A percentile compares a stretch with the other conserved stretches of the same genome.
phyloP scores from a whole-genome alignment of 64 coral and sea anemone genomes.

The Trachythela sp. region DNA sequence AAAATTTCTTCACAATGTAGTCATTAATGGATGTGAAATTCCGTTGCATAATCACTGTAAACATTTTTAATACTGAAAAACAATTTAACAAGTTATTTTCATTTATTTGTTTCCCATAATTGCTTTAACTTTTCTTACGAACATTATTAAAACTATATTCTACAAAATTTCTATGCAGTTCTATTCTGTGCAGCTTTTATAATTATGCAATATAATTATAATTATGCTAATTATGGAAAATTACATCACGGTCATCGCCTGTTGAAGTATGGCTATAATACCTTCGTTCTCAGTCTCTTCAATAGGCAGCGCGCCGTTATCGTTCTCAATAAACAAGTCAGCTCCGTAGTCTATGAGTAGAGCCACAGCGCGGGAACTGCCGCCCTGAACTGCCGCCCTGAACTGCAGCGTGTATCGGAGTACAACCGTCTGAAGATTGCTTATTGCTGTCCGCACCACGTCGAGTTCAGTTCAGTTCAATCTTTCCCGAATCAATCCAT shows the following conservation, averaged over 20 bases:
- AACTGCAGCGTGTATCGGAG: constrained; percentile 3
- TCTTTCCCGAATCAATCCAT: constrained; percentile 23
- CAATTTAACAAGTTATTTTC: too few species aligned
- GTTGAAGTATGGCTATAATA: background rate
- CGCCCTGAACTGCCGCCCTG: too few species aligned
- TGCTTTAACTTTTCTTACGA: too few species aligned
- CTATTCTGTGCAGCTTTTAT: background rate
- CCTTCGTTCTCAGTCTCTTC: constrained; percentile 8
- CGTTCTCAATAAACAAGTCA: constrained; percentile 10
- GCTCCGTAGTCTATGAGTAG: constrained; percentile 11
- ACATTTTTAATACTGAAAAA: too few species aligned
- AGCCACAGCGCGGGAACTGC: background rate
- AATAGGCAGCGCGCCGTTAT: constrained; percentile 17
- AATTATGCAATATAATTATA: background rate
- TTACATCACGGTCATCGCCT: constrained; percentile 23
- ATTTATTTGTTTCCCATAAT: too few species aligned
- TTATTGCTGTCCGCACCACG: background rate
- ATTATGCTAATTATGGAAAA: background rate
- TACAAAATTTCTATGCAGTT: background rate
- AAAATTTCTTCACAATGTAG: too few species aligned
- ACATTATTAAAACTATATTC: background rate
- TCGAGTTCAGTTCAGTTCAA: background rate
- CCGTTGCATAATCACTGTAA: too few species aligned
- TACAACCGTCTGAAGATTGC: background rate
- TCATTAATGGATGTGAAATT: too few species aligned